A percentile compares a stretch with the other conserved stretches of the same genome.
Conservation (phyloP, 1,140 invertebrate species). For the Spodoptera frugiperda region DNA sequence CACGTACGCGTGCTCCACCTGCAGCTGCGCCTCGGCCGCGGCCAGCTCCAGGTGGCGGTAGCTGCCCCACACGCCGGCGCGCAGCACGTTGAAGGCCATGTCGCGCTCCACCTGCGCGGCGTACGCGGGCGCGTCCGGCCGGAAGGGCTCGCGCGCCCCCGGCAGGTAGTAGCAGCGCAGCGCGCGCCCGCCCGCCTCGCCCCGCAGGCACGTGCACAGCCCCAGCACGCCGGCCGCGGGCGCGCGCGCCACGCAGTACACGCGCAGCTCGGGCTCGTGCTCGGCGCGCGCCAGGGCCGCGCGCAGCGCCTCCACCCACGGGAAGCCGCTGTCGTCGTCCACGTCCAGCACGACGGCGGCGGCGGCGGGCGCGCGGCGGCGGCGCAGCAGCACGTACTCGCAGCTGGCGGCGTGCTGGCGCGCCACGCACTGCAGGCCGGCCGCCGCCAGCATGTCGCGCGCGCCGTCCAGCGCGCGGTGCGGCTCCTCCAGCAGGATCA, state of each 20-base stretch:
- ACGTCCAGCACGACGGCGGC: constrained; percentile 86
- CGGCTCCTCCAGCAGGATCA: constrained; percentile 92
- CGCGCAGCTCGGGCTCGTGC: constrained; percentile 84
- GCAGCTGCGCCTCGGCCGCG: constrained; percentile 87
- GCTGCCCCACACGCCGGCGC: constrained; percentile 93
- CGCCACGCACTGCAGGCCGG: constrained; percentile 85
- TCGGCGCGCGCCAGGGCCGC: constrained; percentile 88
- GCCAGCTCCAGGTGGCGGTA: constrained; percentile 93
- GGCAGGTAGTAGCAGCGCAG: constrained; percentile 84
- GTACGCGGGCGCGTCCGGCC: constrained; percentile 87
- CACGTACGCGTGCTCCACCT: constrained; percentile 96
- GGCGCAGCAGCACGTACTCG: constrained; percentile 88
- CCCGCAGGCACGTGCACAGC: constrained; percentile 94
- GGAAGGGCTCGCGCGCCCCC: constrained; percentile 90
- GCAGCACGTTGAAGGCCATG: constrained; percentile 93
- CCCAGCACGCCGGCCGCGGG: constrained; percentile 92
- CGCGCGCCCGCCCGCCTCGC: constrained; percentile 91
- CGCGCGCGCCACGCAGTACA: constrained; percentile 89
- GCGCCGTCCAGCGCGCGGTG: constrained; percentile 84
- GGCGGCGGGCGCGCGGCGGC: constrained; percentile 82
- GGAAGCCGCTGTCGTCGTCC: constrained; percentile 89
- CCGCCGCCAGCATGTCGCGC: constrained; percentile 69
- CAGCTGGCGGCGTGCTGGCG: constrained; percentile 87
- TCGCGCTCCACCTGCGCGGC: constrained; percentile 90
- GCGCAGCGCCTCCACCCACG: constrained; percentile 94